Evolutionary conservation across 2,797 vertebrate genomes (phyloP).

Genomic region (Simalia tracyae): DNA sequence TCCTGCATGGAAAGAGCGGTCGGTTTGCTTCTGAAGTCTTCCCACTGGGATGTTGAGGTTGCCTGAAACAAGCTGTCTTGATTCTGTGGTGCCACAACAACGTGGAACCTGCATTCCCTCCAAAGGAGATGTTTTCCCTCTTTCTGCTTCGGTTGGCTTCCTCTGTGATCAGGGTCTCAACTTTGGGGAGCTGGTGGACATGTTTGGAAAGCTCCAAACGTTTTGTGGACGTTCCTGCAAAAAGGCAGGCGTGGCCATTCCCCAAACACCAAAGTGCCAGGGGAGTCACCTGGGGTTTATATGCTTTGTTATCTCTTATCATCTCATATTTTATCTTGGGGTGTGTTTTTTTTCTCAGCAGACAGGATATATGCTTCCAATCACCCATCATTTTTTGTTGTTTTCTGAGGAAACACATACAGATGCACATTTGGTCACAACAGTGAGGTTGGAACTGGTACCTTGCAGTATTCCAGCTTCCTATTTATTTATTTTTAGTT

Average conservation of each 20-base stretch:
- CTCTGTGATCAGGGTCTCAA: not conserved
- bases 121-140: not conserved
- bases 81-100: not conserved
- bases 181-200: not conserved
- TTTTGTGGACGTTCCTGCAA: not conserved
- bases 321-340: not conserved
- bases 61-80: not conserved
- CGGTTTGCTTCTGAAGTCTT: not conserved
- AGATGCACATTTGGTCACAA: not conserved
- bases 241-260: not conserved
- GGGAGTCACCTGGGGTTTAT: not conserved
- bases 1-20: not conserved
- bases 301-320: not conserved
- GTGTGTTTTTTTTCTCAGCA: not conserved
- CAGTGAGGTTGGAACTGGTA: not conserved
- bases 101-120: not conserved
- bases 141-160: not conserved
- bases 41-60: not conserved
- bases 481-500: not conserved
- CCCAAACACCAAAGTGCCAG: too few relatives aligned
- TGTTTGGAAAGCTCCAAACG: not conserved
- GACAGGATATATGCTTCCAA: not conserved
- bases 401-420: not conserved
- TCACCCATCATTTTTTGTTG: not conserved
- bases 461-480: not conserved